A percentile compares a stretch with the other conserved stretches of the same genome.
phyloP scores from a whole-genome alignment of 2,797 vertebrate species.

The Cottoperca gobio region DNA sequence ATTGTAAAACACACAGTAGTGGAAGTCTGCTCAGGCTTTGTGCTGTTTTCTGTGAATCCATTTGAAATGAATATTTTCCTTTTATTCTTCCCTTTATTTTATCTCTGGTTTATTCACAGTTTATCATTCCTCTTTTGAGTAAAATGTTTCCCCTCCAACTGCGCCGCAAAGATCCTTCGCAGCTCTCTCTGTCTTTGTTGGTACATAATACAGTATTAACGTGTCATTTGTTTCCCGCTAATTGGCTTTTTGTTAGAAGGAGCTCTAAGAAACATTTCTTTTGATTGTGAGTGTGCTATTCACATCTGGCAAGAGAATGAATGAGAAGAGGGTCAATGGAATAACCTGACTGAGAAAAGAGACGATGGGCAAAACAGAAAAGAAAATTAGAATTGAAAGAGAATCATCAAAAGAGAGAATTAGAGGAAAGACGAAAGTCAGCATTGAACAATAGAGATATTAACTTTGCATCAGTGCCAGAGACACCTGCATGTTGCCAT shows the following conservation, averaged over 20 bases:
- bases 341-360: conserved; percentile 17
- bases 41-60: not conserved
- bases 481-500: conserved; percentile 53
- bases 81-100: not conserved
- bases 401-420: conserved; percentile 22
- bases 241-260: conserved; percentile 26
- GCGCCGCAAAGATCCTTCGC: not conserved
- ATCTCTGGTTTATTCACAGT: not conserved
- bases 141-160: conserved; percentile 19
- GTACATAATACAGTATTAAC: conserved; percentile 14
- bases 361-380: conserved; percentile 10
- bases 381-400: conserved; percentile 5
- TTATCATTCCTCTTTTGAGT: conserved; percentile 13
- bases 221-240: conserved; percentile 21
- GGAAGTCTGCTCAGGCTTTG: not conserved
- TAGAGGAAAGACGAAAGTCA: conserved; percentile 27
- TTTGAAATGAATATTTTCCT: not conserved
- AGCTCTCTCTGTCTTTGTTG: conserved; percentile 23
- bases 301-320: conserved; percentile 18
- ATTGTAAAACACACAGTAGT: not conserved
- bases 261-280: conserved; percentile 27
- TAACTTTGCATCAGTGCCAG: conserved; percentile 46
- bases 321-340: conserved; percentile 23
- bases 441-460: conserved; percentile 55
- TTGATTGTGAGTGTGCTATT: conserved; percentile 27